Percentiles rank a stretch among this genome's conserved stretches.
These are phyloP conservation scores for Heterotilapia buettikoferi DNA, from an alignment of 2,113 vertebrate species.

Conservation along the genomic window DNA sequence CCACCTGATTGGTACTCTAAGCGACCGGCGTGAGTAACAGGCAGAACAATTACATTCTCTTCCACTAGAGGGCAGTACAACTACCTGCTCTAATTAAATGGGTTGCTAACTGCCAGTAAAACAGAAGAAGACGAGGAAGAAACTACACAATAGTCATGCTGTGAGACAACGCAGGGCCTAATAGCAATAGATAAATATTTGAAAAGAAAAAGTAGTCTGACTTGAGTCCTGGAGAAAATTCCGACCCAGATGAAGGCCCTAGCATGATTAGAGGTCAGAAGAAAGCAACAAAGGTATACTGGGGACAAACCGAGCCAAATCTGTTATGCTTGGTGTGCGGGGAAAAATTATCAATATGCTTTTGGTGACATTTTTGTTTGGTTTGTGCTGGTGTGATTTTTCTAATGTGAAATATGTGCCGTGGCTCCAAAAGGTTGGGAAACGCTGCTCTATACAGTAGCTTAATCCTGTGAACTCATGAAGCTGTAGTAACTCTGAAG, in stretches of 20 bases:
- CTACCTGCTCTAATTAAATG: background rate
- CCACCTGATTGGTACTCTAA: background rate
- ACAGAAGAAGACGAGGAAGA: background rate
- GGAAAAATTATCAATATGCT: fast-evolving
- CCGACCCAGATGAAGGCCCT: fast-evolving
- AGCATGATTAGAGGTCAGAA: background rate
- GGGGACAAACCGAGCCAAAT: background rate
- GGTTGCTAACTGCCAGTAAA: background rate
- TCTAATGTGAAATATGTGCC: background rate
- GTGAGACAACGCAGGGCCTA: fast-evolving
- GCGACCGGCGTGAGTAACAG: background rate
- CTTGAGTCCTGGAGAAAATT: background rate
- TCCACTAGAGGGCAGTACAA: background rate
- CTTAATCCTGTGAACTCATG: background rate
- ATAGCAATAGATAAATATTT: background rate
- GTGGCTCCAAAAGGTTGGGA: background rate
- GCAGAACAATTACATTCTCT: background rate
- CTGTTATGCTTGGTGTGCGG: fast-evolving
- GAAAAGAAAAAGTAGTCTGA: background rate
- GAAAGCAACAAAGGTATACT: fast-evolving
- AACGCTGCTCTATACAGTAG: background rate
- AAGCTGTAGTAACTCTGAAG: background rate
- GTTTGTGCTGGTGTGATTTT: background rate
- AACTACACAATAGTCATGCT: background rate
- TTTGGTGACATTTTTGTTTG: background rate